These are phyloP conservation scores for Tenthredo notha DNA, from an alignment of 2,888 invertebrate genomes.

Conservation along the genomic window DNA sequence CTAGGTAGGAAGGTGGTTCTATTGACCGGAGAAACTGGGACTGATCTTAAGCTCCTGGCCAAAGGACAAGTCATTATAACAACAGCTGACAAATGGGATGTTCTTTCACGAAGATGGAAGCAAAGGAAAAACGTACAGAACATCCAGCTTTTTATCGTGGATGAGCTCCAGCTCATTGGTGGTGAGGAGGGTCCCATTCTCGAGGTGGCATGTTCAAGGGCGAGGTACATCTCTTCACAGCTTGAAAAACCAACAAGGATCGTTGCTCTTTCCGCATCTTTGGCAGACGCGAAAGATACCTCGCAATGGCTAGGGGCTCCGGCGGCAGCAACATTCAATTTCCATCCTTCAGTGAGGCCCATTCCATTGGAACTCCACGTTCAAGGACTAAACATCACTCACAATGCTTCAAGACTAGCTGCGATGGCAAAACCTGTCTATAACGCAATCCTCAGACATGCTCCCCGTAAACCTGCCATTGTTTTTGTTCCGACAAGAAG, in stretches of 20 bases:
- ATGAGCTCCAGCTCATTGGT: constrained; percentile 95
- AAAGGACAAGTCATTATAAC: constrained; percentile 98
- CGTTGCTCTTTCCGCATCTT: constrained; percentile 94
- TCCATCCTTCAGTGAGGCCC: constrained; percentile 98
- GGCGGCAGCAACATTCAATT: constrained; percentile 97
- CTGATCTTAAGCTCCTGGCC: constrained; percentile 95
- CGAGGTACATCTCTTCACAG: constrained; percentile 98
- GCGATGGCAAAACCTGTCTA: constrained; percentile 99
- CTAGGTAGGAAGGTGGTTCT: constrained; percentile 94
- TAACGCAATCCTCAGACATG: constrained; percentile 92
- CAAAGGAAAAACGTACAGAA: constrained; percentile 99
- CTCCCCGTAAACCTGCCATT: constrained; percentile 91
- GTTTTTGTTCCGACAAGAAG: constrained; percentile 96
- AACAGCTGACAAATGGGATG: constrained; percentile 99
- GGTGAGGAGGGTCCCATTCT: constrained; percentile 96
- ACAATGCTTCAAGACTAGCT: constrained; percentile 96
- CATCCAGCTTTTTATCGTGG: constrained; percentile 96
- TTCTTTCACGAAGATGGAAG: constrained; percentile 98
- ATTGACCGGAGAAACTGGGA: constrained; percentile 97
- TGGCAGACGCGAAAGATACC: constrained; percentile 97
- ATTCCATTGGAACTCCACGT: constrained; percentile 97
- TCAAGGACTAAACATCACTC: constrained; percentile 97
- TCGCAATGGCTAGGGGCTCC: constrained; percentile 98
- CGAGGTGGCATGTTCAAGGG: constrained; percentile 94
- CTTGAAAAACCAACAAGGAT: constrained; percentile 94